These are phyloP conservation scores for Gavialis gangeticus DNA, from an alignment of 2,113 vertebrate species.

Conservation along the genomic window DNA sequence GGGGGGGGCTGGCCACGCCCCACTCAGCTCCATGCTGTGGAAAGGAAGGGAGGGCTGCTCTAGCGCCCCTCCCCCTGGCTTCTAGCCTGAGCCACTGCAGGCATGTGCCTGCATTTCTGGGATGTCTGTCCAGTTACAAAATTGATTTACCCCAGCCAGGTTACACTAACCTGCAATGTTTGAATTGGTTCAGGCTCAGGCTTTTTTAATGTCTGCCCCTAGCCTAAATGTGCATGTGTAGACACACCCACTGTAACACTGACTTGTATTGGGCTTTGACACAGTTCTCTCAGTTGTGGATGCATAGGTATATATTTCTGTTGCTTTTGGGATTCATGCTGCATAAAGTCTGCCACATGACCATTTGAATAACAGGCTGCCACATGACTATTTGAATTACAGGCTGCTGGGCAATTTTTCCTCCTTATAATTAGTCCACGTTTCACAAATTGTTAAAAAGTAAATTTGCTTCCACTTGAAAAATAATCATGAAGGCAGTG, in stretches of 20 bases:
- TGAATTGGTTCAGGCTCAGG: too few species aligned
- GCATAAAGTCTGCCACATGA: not conserved
- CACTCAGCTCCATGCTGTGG: too few species aligned
- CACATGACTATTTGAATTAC: not conserved
- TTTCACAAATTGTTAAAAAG: not conserved
- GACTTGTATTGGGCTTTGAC: not conserved
- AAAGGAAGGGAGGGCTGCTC: too few species aligned
- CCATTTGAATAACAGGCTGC: not conserved
- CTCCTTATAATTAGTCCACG: not conserved
- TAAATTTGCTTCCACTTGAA: not conserved
- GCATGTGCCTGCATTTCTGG: too few species aligned
- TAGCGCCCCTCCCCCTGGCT: too few species aligned
- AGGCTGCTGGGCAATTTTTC: not conserved
- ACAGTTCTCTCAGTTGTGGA: not conserved
- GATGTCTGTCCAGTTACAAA: too few species aligned
- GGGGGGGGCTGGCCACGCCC: too few species aligned
- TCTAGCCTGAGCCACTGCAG: too few species aligned
- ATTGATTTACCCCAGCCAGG: too few species aligned
- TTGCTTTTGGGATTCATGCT: not conserved
- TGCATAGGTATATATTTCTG: not conserved
- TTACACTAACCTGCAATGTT: too few species aligned
- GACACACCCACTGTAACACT: fast-evolving
- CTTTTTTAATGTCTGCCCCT: too few species aligned
- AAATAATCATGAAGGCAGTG: not conserved
- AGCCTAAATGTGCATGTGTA: too few species aligned